Conservation (phyloP, 2,113 vertebrate species). For the Entomyzon cyanotis region DNA sequence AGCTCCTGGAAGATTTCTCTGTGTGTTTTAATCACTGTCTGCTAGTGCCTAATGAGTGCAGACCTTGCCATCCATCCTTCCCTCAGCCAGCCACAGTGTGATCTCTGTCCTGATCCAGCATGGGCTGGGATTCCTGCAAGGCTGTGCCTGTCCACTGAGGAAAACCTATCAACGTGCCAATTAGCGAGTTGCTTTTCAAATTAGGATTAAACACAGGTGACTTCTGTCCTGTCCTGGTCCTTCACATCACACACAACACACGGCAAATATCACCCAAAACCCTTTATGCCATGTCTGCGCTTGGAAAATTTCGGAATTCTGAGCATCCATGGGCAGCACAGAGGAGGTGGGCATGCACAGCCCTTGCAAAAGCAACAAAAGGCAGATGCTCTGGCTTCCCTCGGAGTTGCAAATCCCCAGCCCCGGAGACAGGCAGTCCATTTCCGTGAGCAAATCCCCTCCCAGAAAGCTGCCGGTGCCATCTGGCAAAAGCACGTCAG, state of each 20-base stretch:
- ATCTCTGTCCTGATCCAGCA: neutral
- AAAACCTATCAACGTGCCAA: neutral
- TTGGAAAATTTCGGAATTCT: accelerated
- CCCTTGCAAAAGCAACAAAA: neutral
- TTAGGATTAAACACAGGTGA: neutral
- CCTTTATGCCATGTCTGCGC: accelerated
- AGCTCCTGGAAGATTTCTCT: neutral
- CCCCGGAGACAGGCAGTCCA: neutral
- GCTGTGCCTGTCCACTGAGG: neutral
- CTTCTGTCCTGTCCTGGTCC: neutral
- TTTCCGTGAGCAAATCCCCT: neutral
- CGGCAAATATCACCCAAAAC: neutral
- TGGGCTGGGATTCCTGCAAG: neutral
- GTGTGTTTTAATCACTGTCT: neutral
- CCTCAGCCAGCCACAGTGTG: accelerated
- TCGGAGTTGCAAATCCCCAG: neutral
- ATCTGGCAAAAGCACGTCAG: neutral
- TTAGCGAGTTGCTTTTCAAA: neutral
- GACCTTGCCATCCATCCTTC: neutral
- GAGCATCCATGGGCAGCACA: accelerated
- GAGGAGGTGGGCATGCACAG: neutral
- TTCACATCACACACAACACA: accelerated
- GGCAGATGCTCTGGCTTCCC: neutral
- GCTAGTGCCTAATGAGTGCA: accelerated
- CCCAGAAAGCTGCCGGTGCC: neutral